Evolutionary conservation across 2,888 invertebrate species (phyloP), one percentile per base, ranked within the genome.

Genomic region (Halictus ligatus): DNA sequence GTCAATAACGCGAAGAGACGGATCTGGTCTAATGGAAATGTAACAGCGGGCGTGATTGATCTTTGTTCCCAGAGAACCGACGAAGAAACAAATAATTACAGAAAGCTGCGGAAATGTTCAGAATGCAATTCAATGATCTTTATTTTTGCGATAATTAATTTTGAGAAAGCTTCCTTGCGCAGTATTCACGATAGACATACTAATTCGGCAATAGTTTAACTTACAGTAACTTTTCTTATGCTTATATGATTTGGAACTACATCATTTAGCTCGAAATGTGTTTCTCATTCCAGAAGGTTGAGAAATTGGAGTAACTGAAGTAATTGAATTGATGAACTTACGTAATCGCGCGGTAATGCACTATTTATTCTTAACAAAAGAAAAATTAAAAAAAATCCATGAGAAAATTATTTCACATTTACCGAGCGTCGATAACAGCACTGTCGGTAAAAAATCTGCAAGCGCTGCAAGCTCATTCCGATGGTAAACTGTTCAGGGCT

Each of bases 391-490:
- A 29, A 8, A n/a, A 43, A 2, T 48, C 1, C 58, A 15, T n/a
- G 7, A 2, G 4, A 2, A 54, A 12, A 25, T 18, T 46, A 35
- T 1, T 6, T 54, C 2, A 1, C 8, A 0, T 12, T 60, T 81
- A 73, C 74, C 74, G 18, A 15, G 13, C 40, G 71, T 64, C 50
- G 78, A 40, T 82, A 82, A 85, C 29, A 29, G 25, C 25, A 25
- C 67, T 0, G 84, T 84, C 86, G 87, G 79, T 86, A 86, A 81
- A 13, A 25, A 35, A 6, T 64, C 29, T 64, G 64, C 29, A 50
- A 43, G 43, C 35, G 35, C 29, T 64, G 64, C 29, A 13, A 25
- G 21, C 25, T 29, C 60, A 29, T 29, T 29, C 25, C 0, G 21
- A 43, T 7, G 83, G 77, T 86, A 87, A 79, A 12, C 18, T 12